Percentiles rank a stretch among this genome's conserved stretches.
Conservation (phyloP, 2,888 invertebrate species). For the Aspidapion aeneum region DNA sequence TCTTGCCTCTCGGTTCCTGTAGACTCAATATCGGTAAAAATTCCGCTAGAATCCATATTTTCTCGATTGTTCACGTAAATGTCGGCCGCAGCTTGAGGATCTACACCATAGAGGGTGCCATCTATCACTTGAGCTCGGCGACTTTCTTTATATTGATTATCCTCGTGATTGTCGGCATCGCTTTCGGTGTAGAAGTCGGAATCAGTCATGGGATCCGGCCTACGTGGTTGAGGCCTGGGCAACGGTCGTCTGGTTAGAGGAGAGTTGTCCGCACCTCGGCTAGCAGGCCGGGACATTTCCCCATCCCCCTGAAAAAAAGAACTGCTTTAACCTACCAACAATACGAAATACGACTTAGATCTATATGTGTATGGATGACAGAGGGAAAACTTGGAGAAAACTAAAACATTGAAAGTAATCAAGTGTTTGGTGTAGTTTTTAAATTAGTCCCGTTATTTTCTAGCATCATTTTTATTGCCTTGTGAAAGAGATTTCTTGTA, state of each 20-base stretch:
- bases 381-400: no score
- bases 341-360: no score
- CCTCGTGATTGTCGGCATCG: constrained; percentile 82
- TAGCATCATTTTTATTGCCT: no score
- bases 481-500: no score
- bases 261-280: constrained; percentile 75
- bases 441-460: no score
- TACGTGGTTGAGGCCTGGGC: constrained; percentile 55
- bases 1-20: constrained; percentile 45
- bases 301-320: constrained; percentile 64
- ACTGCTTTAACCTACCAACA: not conserved
- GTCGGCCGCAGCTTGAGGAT: constrained; percentile 51
- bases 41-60: constrained; percentile 89
- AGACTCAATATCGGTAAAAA: constrained; percentile 83
- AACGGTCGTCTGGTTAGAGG: constrained; percentile 53
- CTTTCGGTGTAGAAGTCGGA: constrained; percentile 90
- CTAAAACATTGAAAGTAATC: no score
- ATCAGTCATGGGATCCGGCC: constrained; percentile 85
- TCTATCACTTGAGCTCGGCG: constrained; percentile 82
- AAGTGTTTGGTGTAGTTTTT: no score
- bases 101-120: constrained; percentile 80
- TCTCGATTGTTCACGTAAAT: constrained; percentile 56
- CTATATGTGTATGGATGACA: no score
- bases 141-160: constrained; percentile 66
- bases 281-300: constrained; percentile 83